Percentiles rank a stretch among this genome's conserved stretches.
phyloP scores from a whole-genome alignment of 1,140 invertebrate genomes.

The Aphelenchoides besseyi region DNA sequence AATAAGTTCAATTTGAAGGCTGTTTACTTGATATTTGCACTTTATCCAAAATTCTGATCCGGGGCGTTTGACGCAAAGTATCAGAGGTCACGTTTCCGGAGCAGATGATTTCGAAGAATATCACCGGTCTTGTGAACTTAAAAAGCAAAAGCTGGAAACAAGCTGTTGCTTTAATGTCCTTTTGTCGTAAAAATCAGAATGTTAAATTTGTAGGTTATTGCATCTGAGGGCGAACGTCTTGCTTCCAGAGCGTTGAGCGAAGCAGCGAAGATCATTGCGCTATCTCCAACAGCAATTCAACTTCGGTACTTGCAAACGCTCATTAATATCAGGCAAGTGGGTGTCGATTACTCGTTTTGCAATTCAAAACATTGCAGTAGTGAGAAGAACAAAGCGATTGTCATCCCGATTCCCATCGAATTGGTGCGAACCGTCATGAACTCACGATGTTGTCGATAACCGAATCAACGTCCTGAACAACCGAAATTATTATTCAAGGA shows the following conservation, averaged over 20 bases:
- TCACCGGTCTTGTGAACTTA: background rate
- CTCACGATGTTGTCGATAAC: too few species aligned
- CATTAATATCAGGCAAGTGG: too few species aligned
- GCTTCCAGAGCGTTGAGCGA: constrained; percentile 66
- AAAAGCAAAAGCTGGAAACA: constrained; percentile 15
- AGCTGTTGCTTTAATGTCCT: constrained; percentile 8
- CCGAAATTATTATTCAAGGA: too few species aligned
- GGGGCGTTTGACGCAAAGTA: constrained; percentile 21
- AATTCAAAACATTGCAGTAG: constrained; percentile 77
- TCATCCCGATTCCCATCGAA: constrained; percentile 63
- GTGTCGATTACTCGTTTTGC: too few species aligned
- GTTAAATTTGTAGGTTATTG: constrained; percentile 64
- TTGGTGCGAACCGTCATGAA: too few species aligned
- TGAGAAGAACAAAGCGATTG: constrained; percentile 63
- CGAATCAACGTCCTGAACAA: too few species aligned
- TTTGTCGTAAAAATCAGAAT: constrained; percentile 4
- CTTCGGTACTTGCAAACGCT: too few species aligned
- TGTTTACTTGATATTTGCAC: too few species aligned
- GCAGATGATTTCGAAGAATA: background rate
- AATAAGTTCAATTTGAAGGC: background rate
- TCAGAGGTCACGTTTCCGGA: too few species aligned
- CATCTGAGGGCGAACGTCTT: constrained; percentile 68
- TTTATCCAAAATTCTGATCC: too few species aligned
- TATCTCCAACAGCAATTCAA: constrained; percentile 68
- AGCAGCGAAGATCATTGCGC: constrained; percentile 66